Percentiles rank a stretch among this genome's conserved stretches.
Conservation (phyloP, 2,113 vertebrate genomes). For the Hyperopisus bebe region DNA sequence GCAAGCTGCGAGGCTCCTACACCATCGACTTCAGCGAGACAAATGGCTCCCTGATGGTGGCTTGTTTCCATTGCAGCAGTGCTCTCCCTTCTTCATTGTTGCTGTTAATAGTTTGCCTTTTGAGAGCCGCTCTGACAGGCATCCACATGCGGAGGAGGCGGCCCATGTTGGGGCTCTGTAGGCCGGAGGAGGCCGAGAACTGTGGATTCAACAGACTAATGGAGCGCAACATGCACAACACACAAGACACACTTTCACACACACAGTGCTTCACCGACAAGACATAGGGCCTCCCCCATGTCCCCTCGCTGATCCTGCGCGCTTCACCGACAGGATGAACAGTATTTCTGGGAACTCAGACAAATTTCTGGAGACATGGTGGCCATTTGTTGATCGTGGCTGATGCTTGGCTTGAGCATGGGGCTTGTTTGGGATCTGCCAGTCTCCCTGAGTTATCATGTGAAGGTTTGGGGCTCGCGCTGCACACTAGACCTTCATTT, state of each 20-base stretch:
- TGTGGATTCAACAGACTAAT: not conserved
- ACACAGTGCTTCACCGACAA: not conserved
- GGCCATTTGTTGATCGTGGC: not conserved
- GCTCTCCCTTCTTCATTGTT: conserved; percentile 45
- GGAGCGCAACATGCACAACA: not conserved
- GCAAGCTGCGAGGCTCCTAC: conserved; percentile 27
- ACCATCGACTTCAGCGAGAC: conserved; percentile 50
- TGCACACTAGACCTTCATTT: not conserved
- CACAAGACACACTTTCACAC: not conserved
- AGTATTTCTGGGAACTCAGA: not conserved
- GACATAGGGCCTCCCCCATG: not conserved
- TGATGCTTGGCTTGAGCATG: not conserved
- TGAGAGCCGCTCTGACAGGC: conserved; percentile 35
- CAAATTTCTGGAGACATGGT: not conserved
- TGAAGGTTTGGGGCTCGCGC: not conserved
- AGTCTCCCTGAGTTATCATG: not conserved
- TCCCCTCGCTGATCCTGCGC: not conserved
- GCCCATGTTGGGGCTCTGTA: not conserved
- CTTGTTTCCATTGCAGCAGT: conserved; percentile 52
- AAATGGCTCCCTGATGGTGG: conserved; percentile 53
- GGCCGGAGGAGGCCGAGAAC: not conserved
- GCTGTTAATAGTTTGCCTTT: conserved; percentile 54
- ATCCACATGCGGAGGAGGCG: not conserved
- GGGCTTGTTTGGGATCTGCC: not conserved
- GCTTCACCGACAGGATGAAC: not conserved